Percentiles rank a stretch among this genome's conserved stretches.
Conservation (phyloP, 1,140 invertebrate genomes). For the Mycetomoellerius zeteki region DNA sequence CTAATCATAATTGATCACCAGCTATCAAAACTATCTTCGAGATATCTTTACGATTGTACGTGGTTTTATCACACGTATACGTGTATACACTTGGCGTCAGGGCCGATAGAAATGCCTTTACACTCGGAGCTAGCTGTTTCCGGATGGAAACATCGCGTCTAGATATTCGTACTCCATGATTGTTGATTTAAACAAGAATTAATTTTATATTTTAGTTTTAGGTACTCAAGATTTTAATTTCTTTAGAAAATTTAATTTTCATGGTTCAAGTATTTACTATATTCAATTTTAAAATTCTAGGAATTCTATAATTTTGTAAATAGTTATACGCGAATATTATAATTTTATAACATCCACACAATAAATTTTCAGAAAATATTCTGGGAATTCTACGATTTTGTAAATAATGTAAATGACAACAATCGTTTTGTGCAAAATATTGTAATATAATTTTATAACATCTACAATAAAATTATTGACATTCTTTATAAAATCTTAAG, state of each 20-base stretch:
- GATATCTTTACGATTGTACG: neutral
- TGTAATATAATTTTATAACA: conserved; percentile 19
- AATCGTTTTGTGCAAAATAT: conserved; percentile 14
- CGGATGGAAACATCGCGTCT: neutral
- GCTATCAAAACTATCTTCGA: neutral
- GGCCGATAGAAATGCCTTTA: no score
- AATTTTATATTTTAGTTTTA: neutral
- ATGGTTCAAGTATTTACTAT: neutral
- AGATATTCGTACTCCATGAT: neutral
- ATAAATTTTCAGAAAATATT: neutral
- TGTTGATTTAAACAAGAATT: neutral
- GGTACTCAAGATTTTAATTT: neutral
- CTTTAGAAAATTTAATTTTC: neutral
- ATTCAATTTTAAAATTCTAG: neutral
- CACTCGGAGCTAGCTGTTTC: neutral
- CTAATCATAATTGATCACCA: neutral
- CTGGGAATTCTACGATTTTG: neutral
- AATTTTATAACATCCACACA: neutral
- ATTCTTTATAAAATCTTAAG: conserved; percentile 31
- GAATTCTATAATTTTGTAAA: neutral
- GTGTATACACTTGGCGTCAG: neutral
- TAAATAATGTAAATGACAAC: conserved; percentile 2
- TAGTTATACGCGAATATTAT: neutral
- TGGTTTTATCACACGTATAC: conserved; percentile 12
- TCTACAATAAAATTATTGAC: conserved; percentile 24